Evolutionary conservation across 2,113 vertebrate genomes (phyloP).

Genomic region (Spheniscus mendiculus): DNA sequence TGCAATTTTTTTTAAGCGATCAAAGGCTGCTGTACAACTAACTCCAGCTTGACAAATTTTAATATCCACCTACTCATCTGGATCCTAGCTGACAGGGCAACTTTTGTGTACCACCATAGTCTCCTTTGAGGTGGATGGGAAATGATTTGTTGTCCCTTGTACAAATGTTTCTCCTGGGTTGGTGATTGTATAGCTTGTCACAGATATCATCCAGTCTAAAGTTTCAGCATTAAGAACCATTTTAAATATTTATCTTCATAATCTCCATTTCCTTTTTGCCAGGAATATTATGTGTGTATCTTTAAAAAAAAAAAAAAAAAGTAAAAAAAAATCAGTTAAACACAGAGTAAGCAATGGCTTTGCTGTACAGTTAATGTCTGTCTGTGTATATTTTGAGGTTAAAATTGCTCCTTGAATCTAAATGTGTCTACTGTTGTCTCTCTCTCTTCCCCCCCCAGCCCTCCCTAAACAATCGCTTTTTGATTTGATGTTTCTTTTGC

Average conservation of each 20-base stretch:
- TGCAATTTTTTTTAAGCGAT: neutral
- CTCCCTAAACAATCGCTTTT: neutral
- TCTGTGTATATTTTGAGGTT: neutral
- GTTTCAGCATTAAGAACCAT: neutral
- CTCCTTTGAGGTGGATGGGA: neutral
- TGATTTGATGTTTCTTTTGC: neutral
- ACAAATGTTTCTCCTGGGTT: neutral
- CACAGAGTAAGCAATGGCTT: neutral
- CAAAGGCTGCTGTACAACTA: neutral
- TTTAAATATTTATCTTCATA: neutral
- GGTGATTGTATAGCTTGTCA: neutral
- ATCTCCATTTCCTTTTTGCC: neutral
- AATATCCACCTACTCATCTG: neutral
- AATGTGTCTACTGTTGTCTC: neutral
- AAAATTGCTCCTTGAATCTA: neutral
- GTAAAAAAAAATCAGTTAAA: neutral
- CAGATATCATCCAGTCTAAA: neutral
- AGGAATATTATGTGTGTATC: neutral
- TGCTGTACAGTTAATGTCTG: neutral
- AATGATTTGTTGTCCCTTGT: neutral
- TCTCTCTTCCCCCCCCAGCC: accelerated
- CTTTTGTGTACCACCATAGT: neutral
- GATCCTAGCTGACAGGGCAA: neutral
- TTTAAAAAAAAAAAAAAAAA: neutral
- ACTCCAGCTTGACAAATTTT: neutral